A percentile compares a stretch with the other conserved stretches of the same genome.
phyloP scores from a whole-genome alignment of 2,797 vertebrate genomes.

The Labeo calbasu region DNA sequence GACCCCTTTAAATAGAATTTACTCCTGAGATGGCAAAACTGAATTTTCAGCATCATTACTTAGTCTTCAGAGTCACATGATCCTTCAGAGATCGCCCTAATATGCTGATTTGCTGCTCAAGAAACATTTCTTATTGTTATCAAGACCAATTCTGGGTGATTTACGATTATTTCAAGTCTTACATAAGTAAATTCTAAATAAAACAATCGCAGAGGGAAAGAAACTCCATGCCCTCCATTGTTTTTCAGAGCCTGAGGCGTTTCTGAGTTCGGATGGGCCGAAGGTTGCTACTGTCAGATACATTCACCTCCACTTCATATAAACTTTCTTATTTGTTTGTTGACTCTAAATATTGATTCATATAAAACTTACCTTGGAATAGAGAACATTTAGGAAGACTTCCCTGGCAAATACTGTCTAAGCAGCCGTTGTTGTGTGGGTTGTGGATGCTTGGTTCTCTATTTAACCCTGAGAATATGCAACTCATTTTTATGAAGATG shows the following conservation, averaged over 20 bases:
- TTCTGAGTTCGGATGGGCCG: not conserved
- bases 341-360: constrained; percentile 35
- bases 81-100: not conserved
- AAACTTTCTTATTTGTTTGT: constrained; percentile 31
- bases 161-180: not conserved
- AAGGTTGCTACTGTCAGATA: constrained; percentile 33
- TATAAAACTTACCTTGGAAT: constrained; percentile 18
- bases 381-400: not conserved
- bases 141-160: not conserved
- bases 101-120: not conserved
- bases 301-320: constrained; percentile 11
- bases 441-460: constrained; percentile 14
- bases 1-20: no score
- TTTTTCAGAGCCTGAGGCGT: constrained; percentile 3
- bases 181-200: not conserved
- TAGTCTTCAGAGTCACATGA: not conserved
- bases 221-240: not conserved
- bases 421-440: constrained; percentile 25
- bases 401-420: constrained; percentile 19
- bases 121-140: not conserved
- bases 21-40: not conserved
- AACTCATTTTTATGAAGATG: not conserved
- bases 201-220: not conserved
- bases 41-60: not conserved
- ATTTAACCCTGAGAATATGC: constrained; percentile 38